Base-by-base conservation (phyloP, 2,113 vertebrate genomes). In the Hystrix brachyura region DNA sequence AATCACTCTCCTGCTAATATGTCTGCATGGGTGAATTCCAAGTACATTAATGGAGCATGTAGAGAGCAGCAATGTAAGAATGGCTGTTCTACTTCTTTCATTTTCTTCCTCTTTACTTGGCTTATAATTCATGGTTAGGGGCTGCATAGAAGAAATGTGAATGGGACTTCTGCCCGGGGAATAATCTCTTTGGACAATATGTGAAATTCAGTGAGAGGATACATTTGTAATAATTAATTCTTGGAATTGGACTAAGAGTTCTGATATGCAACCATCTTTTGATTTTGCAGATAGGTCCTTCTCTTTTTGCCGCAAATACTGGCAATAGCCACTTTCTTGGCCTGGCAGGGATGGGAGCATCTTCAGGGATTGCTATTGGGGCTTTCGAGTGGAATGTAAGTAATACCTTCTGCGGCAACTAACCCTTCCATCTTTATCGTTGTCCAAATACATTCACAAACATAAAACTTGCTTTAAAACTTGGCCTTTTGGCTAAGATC, bases 331-430 rank as follows among this genome's bases (percentile, higher is more conserved):
- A 99, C 97, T 99, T 99, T 94, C 99, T 99, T 65, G 99, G 99
- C 55, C 98, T 99, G 55, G 99, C 99, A 57, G 99, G 99, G 43
- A 99, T 98, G 0, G 99, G 98, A 43, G 99, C 99, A 2, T 98
- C 99, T 4, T 85, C 98, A 2, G 99, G 99, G 51, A 98, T 99
- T n/a, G 99, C 99, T 74, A 98, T 98, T 0, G 99, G 99, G 91
- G 99, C 99, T 74, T 99, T 99, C 13, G 99, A 99, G 92, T 99
- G 99, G 99, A 99, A 99, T 43, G 99, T 99, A 97, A 99, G 99
- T 98, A 17, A 27, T 8, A 3, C 0, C 13, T 62, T 59, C 10
- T 51, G n/a, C 4, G 29, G 48, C 53, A 53, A 7, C 1, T 3
- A 53, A 48, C 23, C 62, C 27, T 27, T n/a, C 67, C 78, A 5